Conservation (phyloP, 2,113 vertebrate species). For the Callocephalon fimbriatum region DNA sequence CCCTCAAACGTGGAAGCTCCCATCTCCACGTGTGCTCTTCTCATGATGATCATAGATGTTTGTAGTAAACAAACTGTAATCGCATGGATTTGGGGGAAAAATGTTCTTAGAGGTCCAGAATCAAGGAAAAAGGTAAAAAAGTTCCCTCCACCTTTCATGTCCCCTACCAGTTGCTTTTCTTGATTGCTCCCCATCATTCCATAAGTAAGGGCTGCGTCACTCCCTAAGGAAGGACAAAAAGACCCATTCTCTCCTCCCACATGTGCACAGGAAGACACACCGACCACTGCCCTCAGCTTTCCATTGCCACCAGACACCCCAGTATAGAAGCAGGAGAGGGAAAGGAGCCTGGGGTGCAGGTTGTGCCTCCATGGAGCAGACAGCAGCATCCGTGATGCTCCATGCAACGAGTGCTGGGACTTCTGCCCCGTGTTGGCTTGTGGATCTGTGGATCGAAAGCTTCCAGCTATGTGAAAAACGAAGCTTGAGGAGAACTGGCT, state of each 20-base stretch:
- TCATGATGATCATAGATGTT: rapidly evolving
- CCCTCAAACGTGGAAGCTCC: rapidly evolving
- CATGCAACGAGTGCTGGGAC: rapidly evolving
- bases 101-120: neutral
- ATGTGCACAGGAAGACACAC: rapidly evolving
- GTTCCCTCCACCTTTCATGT: neutral
- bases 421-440: rapidly evolving
- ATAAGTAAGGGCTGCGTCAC: neutral
- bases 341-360: rapidly evolving
- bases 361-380: neutral
- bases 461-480: neutral
- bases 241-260: neutral
- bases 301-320: neutral
- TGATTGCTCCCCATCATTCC: neutral
- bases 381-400: neutral
- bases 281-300: neutral
- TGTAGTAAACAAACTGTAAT: neutral
- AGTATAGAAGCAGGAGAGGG: neutral
- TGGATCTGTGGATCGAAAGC: neutral
- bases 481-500: neutral
- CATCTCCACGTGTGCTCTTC: rapidly evolving
- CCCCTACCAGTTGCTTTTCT: neutral
- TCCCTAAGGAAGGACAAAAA: neutral
- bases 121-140: rapidly evolving
- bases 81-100: rapidly evolving